Evolutionary conservation across 1,140 invertebrate species (phyloP).

Genomic region (Proctacanthus coquilletti): DNA sequence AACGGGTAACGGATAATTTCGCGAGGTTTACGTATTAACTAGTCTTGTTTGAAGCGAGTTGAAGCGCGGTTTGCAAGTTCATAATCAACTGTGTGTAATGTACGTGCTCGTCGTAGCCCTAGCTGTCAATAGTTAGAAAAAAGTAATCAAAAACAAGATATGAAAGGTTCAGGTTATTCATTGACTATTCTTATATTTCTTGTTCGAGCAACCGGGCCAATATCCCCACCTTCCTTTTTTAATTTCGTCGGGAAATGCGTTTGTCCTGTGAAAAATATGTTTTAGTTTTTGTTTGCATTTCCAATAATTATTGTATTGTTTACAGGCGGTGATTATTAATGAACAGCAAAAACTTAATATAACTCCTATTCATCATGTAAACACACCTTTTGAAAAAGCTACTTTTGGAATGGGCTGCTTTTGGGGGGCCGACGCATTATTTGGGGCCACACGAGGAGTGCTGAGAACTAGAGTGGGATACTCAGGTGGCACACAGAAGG

Average conservation of each 20-base stretch:
- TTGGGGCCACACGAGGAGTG: conserved; percentile 72
- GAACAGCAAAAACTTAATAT: conserved; percentile 24
- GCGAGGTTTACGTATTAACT: too few species aligned
- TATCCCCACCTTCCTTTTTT: too few species aligned
- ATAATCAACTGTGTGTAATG: too few species aligned
- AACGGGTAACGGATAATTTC: too few species aligned
- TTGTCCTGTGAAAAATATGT: background rate
- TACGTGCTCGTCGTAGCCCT: too few species aligned
- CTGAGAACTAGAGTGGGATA: conserved; percentile 89
- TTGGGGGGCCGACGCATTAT: conserved; percentile 87
- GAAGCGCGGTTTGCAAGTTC: too few species aligned
- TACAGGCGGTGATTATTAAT: conserved; percentile 23
- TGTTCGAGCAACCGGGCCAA: too few species aligned
- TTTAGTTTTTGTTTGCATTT: conserved; percentile 7
- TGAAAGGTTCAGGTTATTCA: too few species aligned
- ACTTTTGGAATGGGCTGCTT: conserved; percentile 95
- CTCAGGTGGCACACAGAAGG: conserved; percentile 63
- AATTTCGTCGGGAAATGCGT: background rate
- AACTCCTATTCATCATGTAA: conserved; percentile 17
- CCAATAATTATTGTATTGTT: background rate
- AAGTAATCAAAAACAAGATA: too few species aligned
- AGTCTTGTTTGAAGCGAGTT: too few species aligned
- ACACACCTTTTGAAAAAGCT: conserved; percentile 34
- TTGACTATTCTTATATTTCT: too few species aligned
- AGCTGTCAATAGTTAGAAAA: too few species aligned